Base-by-base conservation (phyloP, 2,797 vertebrate genomes). In the Acrocephalus scirpaceus region DNA sequence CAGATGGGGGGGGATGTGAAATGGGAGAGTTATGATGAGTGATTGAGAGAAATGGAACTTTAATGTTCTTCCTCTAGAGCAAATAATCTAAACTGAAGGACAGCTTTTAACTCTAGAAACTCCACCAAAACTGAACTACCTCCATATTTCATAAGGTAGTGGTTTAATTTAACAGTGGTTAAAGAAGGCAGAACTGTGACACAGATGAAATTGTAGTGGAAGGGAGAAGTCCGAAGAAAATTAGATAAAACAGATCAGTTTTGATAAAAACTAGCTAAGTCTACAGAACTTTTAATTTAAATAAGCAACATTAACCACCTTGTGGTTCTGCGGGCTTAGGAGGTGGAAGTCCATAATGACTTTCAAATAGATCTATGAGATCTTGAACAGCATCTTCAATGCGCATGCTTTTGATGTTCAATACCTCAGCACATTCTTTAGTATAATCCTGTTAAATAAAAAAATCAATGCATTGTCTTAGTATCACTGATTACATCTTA, bases 351-450 rank as follows among this genome's bases (percentile, higher is more conserved):
- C 98, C 97, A 67, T 98, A 97, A 97, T 98, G 94, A 48, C 82
- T 81, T 81, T 97, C 97, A 93, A 99, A 98, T 64, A 98, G 64
- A 75, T 88, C 79, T 71, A 96, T 75, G 53, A 99, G 94, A 85
- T 98, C 98, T 88, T 94, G 97, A 69, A 99, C 97, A 53, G 98
- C 98, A 88, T 97, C 96, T 95, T 98, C 98, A 84, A 98, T 42
- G 9, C 86, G 93, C 86, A 76, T 96, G 90, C 98, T 98, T 97
- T 98, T 98, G 65, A 86, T 77, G 60, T 98, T 97, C 61, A 99
- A n/a, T 79, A 95, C 80, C 5, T 97, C 97, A 92, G 98, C 95
- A 97, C 96, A 97, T 93, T 98, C 97, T 91, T 96, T 97, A 58
- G 97, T 98, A 10, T 90, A 94, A 51, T 29, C 82, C 98, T 99